Evolutionary conservation across 2,797 vertebrate species (phyloP), one percentile per base, ranked within the genome.

Genomic region (Heterohyrax brucei): DNA sequence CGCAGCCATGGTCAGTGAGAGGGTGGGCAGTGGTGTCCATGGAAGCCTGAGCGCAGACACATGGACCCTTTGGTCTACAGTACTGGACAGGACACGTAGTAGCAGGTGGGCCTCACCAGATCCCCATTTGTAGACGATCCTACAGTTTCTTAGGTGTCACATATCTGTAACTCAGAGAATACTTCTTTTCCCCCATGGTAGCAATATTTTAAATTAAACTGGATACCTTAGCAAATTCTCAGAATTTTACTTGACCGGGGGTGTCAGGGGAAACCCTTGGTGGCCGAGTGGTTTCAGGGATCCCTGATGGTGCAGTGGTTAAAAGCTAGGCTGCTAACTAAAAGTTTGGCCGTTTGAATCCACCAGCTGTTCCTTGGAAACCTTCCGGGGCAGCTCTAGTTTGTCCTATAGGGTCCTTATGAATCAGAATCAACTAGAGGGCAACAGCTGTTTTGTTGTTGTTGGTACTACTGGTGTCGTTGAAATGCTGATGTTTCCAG

Each of bases 1-100:
- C 83, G 81, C 84, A 97, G 90, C 97, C 97, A 97, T 97, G 88
- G 86, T 70, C 33, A 86, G 92, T 95, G 97, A 96, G 92, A 95
- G 96, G 46, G 48, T 10, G 28, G 7, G 61, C 8, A 16, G 44
- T 1, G 22, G 39, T 16, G 10, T 10, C 2, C 1, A 28, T 7
- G 13, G 10, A 64, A 82, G 14, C 21, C 4, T 7, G 2, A n/a
- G 24, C 5, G 7, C 19, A 13, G 7, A 46, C 33, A 1, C 2
- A 0, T 3, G 10, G 6, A 68, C 75, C 70, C 26, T 7, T 39
- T 28, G 33, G 19, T 10, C 48, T 62, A 56, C 1, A 0, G 62
- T 30, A 10, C n/a, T 5, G 2, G 0, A 1, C 3, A 26, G 19
- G 19, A 53, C 22, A 5, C 9, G 22, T 53, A 30, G 72, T 4